phyloP scores from a whole-genome alignment of 2,113 vertebrate species.

The Sander vitreus region DNA sequence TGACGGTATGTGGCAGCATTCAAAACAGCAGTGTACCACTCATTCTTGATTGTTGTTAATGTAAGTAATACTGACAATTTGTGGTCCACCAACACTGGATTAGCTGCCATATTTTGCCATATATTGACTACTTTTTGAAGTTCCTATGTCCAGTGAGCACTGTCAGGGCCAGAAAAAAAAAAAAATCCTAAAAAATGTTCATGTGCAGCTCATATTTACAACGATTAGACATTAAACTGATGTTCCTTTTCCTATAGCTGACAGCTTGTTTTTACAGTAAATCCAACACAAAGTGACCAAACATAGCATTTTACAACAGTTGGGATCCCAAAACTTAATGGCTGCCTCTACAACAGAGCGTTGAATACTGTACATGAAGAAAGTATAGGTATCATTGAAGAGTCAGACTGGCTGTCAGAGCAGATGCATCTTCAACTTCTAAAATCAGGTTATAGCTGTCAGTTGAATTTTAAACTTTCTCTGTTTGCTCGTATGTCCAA shows the following conservation, averaged over 20 bases:
- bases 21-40: not conserved
- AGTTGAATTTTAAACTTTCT: not conserved
- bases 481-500: not conserved
- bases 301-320: not conserved
- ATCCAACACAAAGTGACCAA: slow-evolving; percentile 4
- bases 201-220: not conserved
- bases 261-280: slow-evolving; percentile 16
- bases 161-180: not conserved
- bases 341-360: not conserved
- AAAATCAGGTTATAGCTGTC: not conserved
- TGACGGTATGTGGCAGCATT: not conserved
- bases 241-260: not conserved
- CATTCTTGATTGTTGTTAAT: slow-evolving; percentile 7
- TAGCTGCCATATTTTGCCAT: slow-evolving; percentile 6
- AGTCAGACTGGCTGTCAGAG: not conserved
- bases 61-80: not conserved
- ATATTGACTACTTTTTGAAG: not conserved
- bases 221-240: not conserved
- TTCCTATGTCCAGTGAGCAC: not conserved
- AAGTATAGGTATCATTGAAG: not conserved
- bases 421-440: not conserved
- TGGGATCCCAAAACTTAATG: not conserved
- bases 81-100: not conserved
- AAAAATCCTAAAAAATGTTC: not conserved
- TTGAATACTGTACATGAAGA: not conserved